Percentiles rank a stretch among this genome's conserved stretches.
Conservation (phyloP, 2,113 vertebrate species). For the Petroica traversi region DNA sequence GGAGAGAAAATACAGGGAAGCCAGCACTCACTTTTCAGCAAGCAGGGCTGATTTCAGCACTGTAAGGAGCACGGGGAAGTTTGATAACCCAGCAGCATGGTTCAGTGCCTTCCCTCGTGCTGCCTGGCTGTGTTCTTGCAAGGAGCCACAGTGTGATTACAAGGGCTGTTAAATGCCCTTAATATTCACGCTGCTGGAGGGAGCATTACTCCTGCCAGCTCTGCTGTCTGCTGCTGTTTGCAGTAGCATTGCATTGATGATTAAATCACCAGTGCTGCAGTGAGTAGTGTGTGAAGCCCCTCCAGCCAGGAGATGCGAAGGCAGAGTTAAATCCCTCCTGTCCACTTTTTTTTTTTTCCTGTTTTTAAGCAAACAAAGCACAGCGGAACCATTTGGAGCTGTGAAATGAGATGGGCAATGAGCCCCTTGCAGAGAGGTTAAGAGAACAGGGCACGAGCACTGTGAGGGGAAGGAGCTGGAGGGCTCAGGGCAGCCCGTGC, state of each 20-base stretch:
- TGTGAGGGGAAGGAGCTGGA: neutral
- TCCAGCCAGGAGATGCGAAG: neutral
- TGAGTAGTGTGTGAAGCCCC: neutral
- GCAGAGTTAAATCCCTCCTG: neutral
- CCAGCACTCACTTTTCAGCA: rapidly evolving
- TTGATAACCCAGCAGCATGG: neutral
- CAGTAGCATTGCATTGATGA: neutral
- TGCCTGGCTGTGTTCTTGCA: conserved; percentile 12
- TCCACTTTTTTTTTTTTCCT: neutral
- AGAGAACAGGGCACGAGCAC: neutral
- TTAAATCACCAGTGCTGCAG: neutral
- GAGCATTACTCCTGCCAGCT: conserved; percentile 1
- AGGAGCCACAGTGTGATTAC: conserved; percentile 38
- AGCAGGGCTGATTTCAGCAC: neutral
- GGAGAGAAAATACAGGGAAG: rapidly evolving
- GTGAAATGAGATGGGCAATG: neutral
- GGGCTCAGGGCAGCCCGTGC: neutral
- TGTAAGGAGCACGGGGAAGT: rapidly evolving
- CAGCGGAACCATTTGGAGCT: neutral
- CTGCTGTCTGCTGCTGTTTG: conserved; percentile 26
- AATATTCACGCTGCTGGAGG: conserved; percentile 41
- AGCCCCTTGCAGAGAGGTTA: neutral
- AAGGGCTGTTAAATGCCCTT: conserved; percentile 56
- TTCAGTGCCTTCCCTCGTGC: neutral
- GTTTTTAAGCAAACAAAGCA: neutral